Conservation (phyloP, 1,140 invertebrate genomes). For the Diuraphis noxia region DNA sequence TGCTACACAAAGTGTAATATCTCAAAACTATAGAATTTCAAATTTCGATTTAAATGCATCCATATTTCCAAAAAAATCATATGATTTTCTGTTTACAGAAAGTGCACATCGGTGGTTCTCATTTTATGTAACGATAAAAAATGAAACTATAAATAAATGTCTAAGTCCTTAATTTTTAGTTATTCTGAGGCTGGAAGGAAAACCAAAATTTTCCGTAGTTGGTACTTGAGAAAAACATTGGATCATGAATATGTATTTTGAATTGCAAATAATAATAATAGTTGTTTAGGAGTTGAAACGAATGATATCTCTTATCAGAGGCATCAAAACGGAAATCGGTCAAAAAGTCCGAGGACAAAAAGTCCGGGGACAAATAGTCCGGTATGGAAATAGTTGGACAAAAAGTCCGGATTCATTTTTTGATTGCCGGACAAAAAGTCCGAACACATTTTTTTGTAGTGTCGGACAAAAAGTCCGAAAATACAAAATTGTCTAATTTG, state of each 20-base stretch:
- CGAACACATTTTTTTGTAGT: no score
- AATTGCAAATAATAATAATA: no score
- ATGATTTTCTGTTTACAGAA: neutral
- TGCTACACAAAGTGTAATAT: neutral
- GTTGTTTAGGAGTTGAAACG: neutral
- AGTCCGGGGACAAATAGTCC: no score
- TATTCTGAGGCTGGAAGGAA: neutral
- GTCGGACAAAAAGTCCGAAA: no score
- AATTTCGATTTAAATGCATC: neutral
- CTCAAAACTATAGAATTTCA: neutral
- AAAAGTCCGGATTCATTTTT: no score
- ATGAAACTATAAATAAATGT: neutral
- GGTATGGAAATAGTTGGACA: no score
- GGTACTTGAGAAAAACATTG: neutral
- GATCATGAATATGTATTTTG: neutral
- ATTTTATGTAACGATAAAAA: neutral
- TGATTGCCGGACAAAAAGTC: no score
- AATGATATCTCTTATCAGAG: no score
- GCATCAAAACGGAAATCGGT: no score
- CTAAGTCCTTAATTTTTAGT: neutral
- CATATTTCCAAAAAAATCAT: neutral
- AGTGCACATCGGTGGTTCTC: neutral
- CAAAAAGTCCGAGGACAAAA: no score
- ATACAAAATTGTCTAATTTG: no score
- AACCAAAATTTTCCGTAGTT: neutral